Percentiles rank a stretch among this genome's conserved stretches.
Conservation (phyloP, 1,140 invertebrate genomes). For the Eurytemora carolleeae region DNA sequence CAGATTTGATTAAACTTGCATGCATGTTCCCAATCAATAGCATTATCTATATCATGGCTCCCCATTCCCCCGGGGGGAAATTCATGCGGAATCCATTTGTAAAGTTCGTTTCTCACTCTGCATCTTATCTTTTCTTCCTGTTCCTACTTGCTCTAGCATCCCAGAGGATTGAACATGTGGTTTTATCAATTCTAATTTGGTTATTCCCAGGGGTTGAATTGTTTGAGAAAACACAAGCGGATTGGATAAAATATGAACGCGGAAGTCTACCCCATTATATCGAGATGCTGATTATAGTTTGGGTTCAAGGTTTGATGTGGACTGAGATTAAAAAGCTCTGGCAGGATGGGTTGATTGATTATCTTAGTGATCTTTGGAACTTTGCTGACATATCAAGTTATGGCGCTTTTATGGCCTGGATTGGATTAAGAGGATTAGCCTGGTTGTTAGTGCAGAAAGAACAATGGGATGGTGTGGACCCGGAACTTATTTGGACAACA, state of each 20-base stretch:
- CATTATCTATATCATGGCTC: constrained; percentile 53
- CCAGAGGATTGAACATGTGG: constrained; percentile 53
- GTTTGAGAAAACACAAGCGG: neutral
- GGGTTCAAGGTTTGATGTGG: constrained; percentile 55
- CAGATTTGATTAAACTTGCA: constrained; percentile 43
- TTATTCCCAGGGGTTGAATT: constrained; percentile 3
- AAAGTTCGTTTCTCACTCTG: constrained; percentile 79
- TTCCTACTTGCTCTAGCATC: constrained; percentile 63
- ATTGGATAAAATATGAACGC: constrained; percentile 13
- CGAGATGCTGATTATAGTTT: constrained; percentile 6
- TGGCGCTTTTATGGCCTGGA: constrained; percentile 14
- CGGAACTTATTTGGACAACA: constrained; percentile 39
- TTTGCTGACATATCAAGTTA: constrained; percentile 51
- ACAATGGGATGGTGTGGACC: constrained; percentile 13
- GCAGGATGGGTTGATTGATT: constrained; percentile 54
- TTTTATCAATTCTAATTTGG: constrained; percentile 20
- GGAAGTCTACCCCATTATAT: constrained; percentile 8
- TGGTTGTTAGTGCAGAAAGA: constrained; percentile 22
- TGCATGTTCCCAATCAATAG: constrained; percentile 67
- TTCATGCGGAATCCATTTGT: constrained; percentile 74
- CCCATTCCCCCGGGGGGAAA: constrained; percentile 47
- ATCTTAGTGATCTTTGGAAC: constrained; percentile 84
- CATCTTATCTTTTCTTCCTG: constrained; percentile 75
- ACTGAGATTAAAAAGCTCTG: constrained; percentile 79
- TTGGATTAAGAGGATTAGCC: neutral